Percentiles rank a stretch among this genome's conserved stretches.
Evolutionary conservation across 2,113 vertebrate genomes (phyloP).

Genomic region (Orcinus orca): DNA sequence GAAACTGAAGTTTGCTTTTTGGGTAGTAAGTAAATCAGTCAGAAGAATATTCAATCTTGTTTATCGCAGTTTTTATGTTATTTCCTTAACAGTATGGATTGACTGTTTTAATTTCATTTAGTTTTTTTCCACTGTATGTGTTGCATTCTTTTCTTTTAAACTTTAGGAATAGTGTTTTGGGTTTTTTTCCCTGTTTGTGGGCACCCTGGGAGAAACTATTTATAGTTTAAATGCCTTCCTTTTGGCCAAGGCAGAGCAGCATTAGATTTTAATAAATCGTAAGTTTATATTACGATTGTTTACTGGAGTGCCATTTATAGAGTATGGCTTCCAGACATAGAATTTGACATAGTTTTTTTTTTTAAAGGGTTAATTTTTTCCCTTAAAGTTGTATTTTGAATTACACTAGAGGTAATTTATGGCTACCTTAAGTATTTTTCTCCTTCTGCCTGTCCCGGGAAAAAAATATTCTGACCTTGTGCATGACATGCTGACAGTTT

Average conservation of each 20-base stretch:
- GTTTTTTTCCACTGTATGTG: neutral
- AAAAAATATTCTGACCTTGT: neutral
- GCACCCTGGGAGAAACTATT: neutral
- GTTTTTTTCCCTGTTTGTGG: neutral
- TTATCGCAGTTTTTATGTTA: neutral
- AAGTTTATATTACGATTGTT: conserved; percentile 16
- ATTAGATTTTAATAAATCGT: conserved; percentile 45
- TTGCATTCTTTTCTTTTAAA: neutral
- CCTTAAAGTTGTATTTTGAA: conserved; percentile 34
- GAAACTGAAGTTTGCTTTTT: conserved; percentile 6
- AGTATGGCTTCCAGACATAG: neutral
- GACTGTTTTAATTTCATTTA: neutral
- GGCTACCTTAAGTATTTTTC: conserved; percentile 25
- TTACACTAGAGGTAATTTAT: neutral
- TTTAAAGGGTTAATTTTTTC: neutral
- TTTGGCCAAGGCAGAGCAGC: conserved; percentile 13
- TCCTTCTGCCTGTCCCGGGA: neutral
- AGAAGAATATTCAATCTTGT: neutral
- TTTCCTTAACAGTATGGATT: neutral
- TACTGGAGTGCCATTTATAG: neutral
- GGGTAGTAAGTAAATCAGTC: neutral
- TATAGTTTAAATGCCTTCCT: neutral
- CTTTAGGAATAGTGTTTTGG: neutral
- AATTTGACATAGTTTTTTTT: neutral
- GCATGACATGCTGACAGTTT: neutral